Evolutionary conservation across 2,797 vertebrate genomes (phyloP), one percentile per base, ranked within the genome.

Genomic region (Pseudochromis fuscus): DNA sequence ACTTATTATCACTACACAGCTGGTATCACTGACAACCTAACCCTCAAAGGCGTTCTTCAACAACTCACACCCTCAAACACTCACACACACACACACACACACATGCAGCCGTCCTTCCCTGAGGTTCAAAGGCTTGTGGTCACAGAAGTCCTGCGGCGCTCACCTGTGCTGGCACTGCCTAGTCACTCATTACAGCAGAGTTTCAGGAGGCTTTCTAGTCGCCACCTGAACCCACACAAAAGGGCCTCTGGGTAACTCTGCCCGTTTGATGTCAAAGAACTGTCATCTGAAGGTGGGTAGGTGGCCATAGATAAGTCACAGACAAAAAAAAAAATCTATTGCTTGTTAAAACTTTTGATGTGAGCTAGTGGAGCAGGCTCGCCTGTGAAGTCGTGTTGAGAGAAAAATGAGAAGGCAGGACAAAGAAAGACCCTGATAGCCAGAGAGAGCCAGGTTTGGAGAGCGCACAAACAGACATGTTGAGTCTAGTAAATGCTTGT

Each of bases 161-260:
- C 91, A 91, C 91, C 92, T 93, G 92, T 11, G 3, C 75, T 78
- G 81, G 75, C 83, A 73, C 75, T 77, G 88, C 78, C 71, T 65
- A 83, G 83, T 86, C 86, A 88, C 81, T 92, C 85, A 91, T 91
- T 92, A 92, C 75, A 55, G 72, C 2, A 1, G 25, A 77, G 75
- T 67, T 75, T 87, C 78, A 60, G 67, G 75, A 83, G 79, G 82
- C 72, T 85, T 72, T 85, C 67, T 58, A 75, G 78, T 88, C 76
- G 1, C 77, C 89, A 89, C 87, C 88, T 88, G 88, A 91, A 82
- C 78, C 87, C 81, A 81, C 86, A 90, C 90, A 94, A 93, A 40
- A 93, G 79, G 76, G 75, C 90, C 83, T 71, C 67, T 67, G 82
- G 87, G 87, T 83, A 90, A 87, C 82, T 82, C 77, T 79, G 87